Base-by-base conservation (phyloP, 2,888 invertebrate genomes). In the Campoplex nolae region DNA sequence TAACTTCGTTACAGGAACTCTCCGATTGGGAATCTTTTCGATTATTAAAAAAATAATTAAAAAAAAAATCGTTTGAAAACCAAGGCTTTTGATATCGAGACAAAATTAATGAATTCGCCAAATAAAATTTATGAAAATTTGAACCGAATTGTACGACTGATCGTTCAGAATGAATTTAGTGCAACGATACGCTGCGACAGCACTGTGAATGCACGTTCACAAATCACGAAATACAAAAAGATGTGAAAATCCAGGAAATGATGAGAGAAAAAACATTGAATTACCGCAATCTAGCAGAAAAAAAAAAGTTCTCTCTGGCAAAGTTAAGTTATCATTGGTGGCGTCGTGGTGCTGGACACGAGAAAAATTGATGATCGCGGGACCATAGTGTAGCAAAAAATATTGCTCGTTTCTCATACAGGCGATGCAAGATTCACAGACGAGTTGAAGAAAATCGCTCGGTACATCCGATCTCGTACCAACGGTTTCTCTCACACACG, bases 321-420 rank as follows among this genome's bases (percentile, higher is more conserved):
- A 32, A 73, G 73, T 73, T 28, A 28, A 56, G 28, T 73, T 35
- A 73, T 54, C 65, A 56, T 65, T 48, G 78, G 67, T 51, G 7
- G 23, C 32, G 28, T 23, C 0, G 23, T 48, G 18, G 28, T 62
- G 65, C 32, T 54, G 45, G 81, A 84, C 48, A 68, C 73, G 73
- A 35, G 45, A 54, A 54, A 78, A 74, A 78, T 67, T 74, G 67
- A 73, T 67, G 67, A 28, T 78, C 54, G 32, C 54, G 32, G 78
- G 42, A 73, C 32, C 28, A 45, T 45, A 2, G 45, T 18, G 51
- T 18, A 51, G 18, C 51, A 8, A 35, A 51, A 71, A 32, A 48
- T 23, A 71, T 4, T 8, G 35, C 32, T 48, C 32, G 48, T 71
- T 71, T 16, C 32, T 3, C 8, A 0, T 13, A 18, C 3, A 32